phyloP scores from a whole-genome alignment of 1,140 invertebrate species.

The Drosophila mayri region DNA sequence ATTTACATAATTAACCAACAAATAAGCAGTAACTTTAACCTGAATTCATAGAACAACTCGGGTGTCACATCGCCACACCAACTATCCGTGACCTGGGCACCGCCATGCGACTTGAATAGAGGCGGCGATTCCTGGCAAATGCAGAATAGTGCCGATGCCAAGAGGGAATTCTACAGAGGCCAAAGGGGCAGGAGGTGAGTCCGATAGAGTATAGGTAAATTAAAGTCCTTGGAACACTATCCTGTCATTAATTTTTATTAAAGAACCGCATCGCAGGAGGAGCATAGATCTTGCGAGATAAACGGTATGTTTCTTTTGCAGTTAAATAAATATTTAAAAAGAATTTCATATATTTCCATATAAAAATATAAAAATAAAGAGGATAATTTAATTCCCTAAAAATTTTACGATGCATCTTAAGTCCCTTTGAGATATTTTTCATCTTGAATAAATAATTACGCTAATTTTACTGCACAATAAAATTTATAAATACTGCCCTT shows the following conservation, averaged over 20 bases:
- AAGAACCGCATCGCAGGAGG: slow-evolving; percentile 74
- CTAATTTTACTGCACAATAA: neutral
- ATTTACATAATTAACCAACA: slow-evolving; percentile 19
- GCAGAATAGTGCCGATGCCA: slow-evolving; percentile 71
- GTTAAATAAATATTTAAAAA: neutral
- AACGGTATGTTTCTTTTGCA: slow-evolving; percentile 47
- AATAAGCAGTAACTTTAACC: slow-evolving; percentile 7
- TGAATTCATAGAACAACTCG: slow-evolving; percentile 69
- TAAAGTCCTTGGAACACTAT: neutral
- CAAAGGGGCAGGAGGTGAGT: slow-evolving; percentile 66
- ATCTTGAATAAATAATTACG: too few relatives aligned
- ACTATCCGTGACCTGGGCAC: slow-evolving; percentile 83
- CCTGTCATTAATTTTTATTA: slow-evolving; percentile 4
- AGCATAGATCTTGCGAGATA: slow-evolving; percentile 62
- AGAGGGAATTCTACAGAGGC: slow-evolving; percentile 64
- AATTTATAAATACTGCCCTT: too few relatives aligned
- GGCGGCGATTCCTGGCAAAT: slow-evolving; percentile 63
- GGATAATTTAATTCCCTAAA: too few relatives aligned
- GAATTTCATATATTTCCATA: too few relatives aligned
- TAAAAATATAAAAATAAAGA: too few relatives aligned
- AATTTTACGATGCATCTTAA: too few relatives aligned
- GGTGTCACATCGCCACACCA: slow-evolving; percentile 81
- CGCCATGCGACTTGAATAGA: slow-evolving; percentile 74
- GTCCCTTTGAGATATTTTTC: too few relatives aligned
- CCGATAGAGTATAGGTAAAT: neutral